phyloP scores from a whole-genome alignment of 2,797 vertebrate species.

The Babyrousa celebensis region DNA sequence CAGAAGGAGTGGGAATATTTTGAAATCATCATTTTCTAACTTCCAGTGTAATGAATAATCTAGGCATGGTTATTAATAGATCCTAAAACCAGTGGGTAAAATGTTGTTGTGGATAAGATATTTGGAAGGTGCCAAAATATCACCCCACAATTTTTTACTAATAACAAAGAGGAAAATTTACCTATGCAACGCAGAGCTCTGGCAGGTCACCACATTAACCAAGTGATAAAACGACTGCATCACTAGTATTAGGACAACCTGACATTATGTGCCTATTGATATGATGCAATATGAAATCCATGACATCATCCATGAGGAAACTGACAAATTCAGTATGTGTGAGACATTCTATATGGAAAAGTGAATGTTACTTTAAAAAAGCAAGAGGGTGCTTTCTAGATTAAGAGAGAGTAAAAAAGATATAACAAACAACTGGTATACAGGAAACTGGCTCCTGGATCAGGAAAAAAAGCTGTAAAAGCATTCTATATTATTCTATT shows the following conservation, averaged over 20 bases:
- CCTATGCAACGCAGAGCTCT: neutral
- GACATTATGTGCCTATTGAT: neutral
- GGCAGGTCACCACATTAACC: neutral
- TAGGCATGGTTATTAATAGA: neutral
- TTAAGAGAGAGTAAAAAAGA: conserved; percentile 11
- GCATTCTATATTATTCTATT: neutral
- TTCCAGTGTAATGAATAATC: neutral
- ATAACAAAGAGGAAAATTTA: neutral
- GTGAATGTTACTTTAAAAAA: neutral
- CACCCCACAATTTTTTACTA: neutral
- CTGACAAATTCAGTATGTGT: neutral
- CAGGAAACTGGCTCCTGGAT: neutral
- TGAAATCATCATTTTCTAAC: conserved; percentile 4
- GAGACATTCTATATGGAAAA: neutral
- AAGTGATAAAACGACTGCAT: neutral
- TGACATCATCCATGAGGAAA: neutral
- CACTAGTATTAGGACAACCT: neutral
- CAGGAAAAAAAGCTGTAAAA: neutral
- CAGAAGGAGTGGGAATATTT: neutral
- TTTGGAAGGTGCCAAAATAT: conserved; percentile 28
- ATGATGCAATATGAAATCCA: neutral
- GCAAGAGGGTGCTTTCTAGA: neutral
- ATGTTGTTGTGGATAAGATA: neutral
- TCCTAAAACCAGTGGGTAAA: neutral
- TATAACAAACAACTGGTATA: neutral